Conservation (phyloP, 2,797 vertebrate species). For the Bufotes viridis region DNA sequence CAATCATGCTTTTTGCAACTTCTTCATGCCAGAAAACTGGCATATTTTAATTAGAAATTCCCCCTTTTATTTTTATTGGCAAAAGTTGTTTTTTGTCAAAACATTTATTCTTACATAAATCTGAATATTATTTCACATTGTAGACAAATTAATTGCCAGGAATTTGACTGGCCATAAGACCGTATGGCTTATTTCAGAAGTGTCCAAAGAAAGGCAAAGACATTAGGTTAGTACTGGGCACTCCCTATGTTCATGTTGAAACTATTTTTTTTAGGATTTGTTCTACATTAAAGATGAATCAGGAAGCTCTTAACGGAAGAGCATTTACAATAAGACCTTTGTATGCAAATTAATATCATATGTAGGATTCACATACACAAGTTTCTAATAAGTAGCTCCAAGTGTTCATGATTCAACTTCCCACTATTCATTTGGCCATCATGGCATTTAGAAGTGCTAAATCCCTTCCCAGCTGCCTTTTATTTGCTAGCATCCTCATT, state of each 20-base stretch:
- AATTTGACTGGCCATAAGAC: background rate
- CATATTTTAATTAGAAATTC: too few species aligned
- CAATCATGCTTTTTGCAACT: too few species aligned
- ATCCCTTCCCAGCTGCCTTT: slow-evolving; percentile 39
- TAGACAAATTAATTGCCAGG: too few species aligned
- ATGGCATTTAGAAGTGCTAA: slow-evolving; percentile 39
- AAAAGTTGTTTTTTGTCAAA: too few species aligned
- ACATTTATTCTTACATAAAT: too few species aligned
- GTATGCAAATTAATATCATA: slow-evolving; percentile 24
- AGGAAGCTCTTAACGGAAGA: too few species aligned
- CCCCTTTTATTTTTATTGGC: too few species aligned
- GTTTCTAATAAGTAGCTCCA: slow-evolving; percentile 39
- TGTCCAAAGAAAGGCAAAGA: background rate
- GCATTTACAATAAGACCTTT: background rate
- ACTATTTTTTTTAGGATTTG: too few species aligned
- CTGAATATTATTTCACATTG: too few species aligned
- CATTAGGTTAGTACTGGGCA: background rate
- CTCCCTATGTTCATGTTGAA: too few species aligned
- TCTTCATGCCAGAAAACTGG: too few species aligned
- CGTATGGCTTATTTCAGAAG: background rate
- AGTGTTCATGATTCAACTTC: slow-evolving; percentile 42
- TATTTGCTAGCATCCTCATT: background rate
- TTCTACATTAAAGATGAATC: too few species aligned
- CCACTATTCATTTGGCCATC: slow-evolving; percentile 38
- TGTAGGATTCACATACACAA: slow-evolving; percentile 23